Evolutionary conservation across 2,113 vertebrate species (phyloP).

Genomic region (Phylloscopus trochilus): DNA sequence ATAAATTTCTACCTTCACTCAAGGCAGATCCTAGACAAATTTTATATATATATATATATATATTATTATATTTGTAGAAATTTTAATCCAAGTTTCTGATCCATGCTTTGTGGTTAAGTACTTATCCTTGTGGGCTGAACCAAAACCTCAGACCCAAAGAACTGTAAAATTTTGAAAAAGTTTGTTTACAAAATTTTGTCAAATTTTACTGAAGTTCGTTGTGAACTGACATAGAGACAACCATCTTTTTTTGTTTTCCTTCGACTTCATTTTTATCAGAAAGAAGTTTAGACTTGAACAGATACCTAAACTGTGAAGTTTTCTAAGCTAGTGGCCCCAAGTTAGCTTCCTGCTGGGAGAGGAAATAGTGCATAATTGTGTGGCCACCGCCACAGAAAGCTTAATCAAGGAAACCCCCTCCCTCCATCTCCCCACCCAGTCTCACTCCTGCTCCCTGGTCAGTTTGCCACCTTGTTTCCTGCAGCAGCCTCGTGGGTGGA

Average conservation of each 20-base stretch:
- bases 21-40: background rate
- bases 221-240: background rate
- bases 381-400: background rate
- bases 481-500: rapidly evolving
- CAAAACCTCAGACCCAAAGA: background rate
- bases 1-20: background rate
- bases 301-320: background rate
- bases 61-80: background rate
- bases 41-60: too few species aligned
- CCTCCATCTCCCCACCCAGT: background rate
- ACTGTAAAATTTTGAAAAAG: background rate
- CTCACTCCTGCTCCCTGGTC: background rate
- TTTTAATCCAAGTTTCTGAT: background rate
- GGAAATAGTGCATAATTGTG: rapidly evolving
- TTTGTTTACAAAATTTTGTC: background rate
- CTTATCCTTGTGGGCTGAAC: background rate
- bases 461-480: background rate
- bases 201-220: background rate
- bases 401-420: background rate
- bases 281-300: background rate
- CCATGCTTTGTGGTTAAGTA: background rate
- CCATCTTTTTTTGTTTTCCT: background rate
- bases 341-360: background rate
- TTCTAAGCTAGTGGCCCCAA: background rate
- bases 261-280: background rate